Evolutionary conservation across 2,888 invertebrate species (phyloP), one percentile per base, ranked within the genome.

Genomic region (Chromoteleia sp.): DNA sequence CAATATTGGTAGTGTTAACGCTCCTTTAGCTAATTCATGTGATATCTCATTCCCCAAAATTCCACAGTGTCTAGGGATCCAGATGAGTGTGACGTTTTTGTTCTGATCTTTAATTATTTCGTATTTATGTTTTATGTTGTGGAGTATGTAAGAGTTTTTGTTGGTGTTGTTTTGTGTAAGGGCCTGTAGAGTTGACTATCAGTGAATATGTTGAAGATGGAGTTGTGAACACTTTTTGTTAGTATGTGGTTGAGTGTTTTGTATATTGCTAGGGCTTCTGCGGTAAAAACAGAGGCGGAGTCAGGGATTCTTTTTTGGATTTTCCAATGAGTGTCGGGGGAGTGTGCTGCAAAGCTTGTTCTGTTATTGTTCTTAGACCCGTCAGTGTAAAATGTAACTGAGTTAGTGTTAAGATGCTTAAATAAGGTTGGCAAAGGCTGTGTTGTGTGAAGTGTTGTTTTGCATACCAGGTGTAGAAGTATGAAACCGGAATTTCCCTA

Each of bases 131-230:
- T n/a, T n/a, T n/a, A n/a, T n/a, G n/a, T n/a, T n/a, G n/a, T n/a
- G n/a, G n/a, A n/a, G n/a, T n/a, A n/a, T n/a, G n/a, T n/a, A n/a
- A n/a, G n/a, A n/a, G n/a, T n/a, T n/a, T 30, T 15, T 54, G 10
- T 17, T 54, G 10, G 8, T 17, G 5, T 54, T 54, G 1, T 45
- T 17, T 8, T 12, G 19, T 6, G 17, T 2, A 7, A 39, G 39
- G 12, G 6, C 19, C 3, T 14, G 4, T 0, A 65, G 33, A 4
- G 25, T 25, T 19, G 67, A 67, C 3, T 36, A 7, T 6, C 54
- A 41, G 14, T 67, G 54, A 10, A 54, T 29, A 10, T 48, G 29
- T n/a, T n/a, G n/a, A n/a, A n/a, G n/a, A 52, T 50, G 17, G 50
- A 0, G 15, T 4, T 6, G 21, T 7, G 39, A 19, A 1, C 2